A percentile compares a stretch with the other conserved stretches of the same genome.
These are phyloP conservation scores for Carassius carassius DNA, from an alignment of 2,113 vertebrate species.

Conservation along the genomic window DNA sequence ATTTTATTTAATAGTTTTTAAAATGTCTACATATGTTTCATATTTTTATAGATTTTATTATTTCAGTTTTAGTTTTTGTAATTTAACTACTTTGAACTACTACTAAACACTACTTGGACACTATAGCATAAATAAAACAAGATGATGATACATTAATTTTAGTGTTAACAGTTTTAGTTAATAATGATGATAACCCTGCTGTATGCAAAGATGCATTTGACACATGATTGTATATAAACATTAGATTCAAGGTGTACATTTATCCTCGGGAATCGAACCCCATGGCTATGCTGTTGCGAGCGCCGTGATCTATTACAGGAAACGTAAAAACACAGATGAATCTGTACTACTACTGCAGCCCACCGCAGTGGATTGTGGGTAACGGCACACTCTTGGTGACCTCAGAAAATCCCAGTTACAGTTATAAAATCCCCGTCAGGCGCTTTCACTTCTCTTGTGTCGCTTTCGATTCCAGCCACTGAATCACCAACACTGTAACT, in stretches of 20 bases:
- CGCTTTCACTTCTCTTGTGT: constrained; percentile 61
- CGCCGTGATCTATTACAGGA: background rate
- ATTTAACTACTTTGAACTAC: background rate
- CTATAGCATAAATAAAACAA: background rate
- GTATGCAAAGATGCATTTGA: background rate
- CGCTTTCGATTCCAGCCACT: constrained; percentile 59
- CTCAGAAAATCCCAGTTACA: constrained; percentile 45
- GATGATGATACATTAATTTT: too few species aligned
- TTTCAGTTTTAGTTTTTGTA: background rate
- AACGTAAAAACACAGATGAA: background rate
- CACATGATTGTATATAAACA: background rate
- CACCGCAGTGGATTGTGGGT: constrained; percentile 31
- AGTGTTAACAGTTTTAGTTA: background rate
- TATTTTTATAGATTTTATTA: background rate
- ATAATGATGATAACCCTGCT: background rate
- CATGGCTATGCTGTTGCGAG: background rate
- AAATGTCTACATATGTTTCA: too few species aligned
- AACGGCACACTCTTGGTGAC: constrained; percentile 31
- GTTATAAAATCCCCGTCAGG: constrained; percentile 48
- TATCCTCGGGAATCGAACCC: background rate
- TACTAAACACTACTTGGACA: background rate
- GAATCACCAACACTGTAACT: constrained; percentile 20
- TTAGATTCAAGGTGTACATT: background rate
- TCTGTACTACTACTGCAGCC: background rate
- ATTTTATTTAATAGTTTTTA: too few species aligned